A percentile compares a stretch with the other conserved stretches of the same genome.
phyloP scores from a whole-genome alignment of 2,797 vertebrate species.

The Melanotaenia trifasciata region DNA sequence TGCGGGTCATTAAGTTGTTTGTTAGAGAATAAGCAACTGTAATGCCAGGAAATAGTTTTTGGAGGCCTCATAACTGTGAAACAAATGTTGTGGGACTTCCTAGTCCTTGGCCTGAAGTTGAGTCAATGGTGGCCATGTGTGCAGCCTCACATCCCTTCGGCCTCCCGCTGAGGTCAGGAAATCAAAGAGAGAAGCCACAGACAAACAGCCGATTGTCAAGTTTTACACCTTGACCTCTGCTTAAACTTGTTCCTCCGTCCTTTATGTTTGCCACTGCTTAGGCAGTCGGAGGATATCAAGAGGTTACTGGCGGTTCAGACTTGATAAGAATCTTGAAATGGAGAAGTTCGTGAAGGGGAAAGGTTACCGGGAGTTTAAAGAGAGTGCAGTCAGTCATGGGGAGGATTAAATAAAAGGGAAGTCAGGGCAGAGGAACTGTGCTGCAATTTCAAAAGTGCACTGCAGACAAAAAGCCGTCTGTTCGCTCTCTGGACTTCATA shows the following conservation, averaged over 20 bases:
- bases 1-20: conserved; percentile 56
- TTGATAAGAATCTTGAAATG: conserved; percentile 86
- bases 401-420: conserved; percentile 82
- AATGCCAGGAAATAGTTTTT: conserved; percentile 61
- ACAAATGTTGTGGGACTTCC: conserved; percentile 50
- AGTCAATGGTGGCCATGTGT: conserved; percentile 61
- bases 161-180: conserved; percentile 71
- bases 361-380: conserved; percentile 85
- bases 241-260: conserved; percentile 77
- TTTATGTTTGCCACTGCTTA: conserved; percentile 73
- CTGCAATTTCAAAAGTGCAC: conserved; percentile 73
- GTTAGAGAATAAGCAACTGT: conserved; percentile 44
- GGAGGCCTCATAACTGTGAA: conserved; percentile 51
- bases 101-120: conserved; percentile 57
- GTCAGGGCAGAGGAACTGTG: conserved; percentile 69
- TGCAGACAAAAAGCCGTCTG: conserved; percentile 78
- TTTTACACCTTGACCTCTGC: conserved; percentile 80
- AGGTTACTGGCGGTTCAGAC: conserved; percentile 83
- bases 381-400: conserved; percentile 81
- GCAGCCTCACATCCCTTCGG: conserved; percentile 64
- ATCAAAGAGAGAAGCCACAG: conserved; percentile 75
- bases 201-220: conserved; percentile 83
- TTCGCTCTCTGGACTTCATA: conserved; percentile 68
- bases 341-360: conserved; percentile 84
- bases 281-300: conserved; percentile 79